Evolutionary conservation across 2,888 invertebrate species (phyloP), one percentile per base, ranked within the genome.

Genomic region (Lepidocyrtoides sp.): DNA sequence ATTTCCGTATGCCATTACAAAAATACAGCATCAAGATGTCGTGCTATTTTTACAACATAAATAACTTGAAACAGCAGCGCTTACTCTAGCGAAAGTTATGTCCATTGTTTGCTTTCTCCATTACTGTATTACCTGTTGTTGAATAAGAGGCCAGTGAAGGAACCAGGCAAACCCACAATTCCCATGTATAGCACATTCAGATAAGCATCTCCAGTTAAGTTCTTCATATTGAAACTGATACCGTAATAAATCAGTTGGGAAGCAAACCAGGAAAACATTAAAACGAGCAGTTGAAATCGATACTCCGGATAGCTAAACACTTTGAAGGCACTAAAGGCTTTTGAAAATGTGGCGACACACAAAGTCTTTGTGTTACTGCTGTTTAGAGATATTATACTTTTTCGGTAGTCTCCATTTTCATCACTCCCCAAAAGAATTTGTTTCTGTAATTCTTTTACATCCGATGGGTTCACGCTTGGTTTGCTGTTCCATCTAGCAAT

Each of bases 401-500:
- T 17, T 29, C 0, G n/a, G 14, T 81, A 23, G 12, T 32, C n/a
- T 41, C n/a, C 48, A n/a, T 2, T 54, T 29, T 77, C 75, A 54
- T 32, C 26, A 44, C 51, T 75, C 57, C 60, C 87, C n/a, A 85
- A 36, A 12, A 75, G 26, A 29, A 93, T 83, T 8, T 26, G 26
- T 26, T 41, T 91, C 44, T 93, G 93, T 0, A 93, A 32, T 8
- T 32, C 32, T 77, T 92, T 81, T 10, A 94, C 54, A 23, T 81
- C 89, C 75, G 82, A 81, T 8, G 91, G 57, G 60, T 92, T 89
- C 29, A 92, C 12, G n/a, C 41, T 26, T 3, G 87, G 81, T 23
- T 83, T 85, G 17, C 91, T 57, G 32, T 93, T 94, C 93, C 93
- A 93, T 92, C 88, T 93, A 32, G 94, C 93, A 75, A 93, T 93